These are phyloP conservation scores for Enteromius thamalakanensis DNA, from an alignment of 2,797 vertebrate genomes.

Conservation along the genomic window DNA sequence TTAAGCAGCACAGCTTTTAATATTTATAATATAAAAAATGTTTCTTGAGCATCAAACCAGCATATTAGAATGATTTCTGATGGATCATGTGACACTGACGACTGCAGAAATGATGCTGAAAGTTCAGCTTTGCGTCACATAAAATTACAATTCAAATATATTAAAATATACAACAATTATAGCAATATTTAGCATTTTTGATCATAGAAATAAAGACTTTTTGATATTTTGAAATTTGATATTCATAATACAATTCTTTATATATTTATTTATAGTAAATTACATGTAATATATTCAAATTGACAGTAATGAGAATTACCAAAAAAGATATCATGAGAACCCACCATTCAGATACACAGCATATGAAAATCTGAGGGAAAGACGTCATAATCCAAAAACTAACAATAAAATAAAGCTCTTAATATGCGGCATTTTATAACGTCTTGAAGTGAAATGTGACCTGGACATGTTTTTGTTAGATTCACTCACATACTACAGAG, in stretches of 20 bases:
- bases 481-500: neutral
- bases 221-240: neutral
- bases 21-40: neutral
- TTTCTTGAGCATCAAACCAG: neutral
- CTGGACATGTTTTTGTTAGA: neutral
- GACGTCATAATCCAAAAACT: neutral
- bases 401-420: neutral
- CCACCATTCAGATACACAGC: neutral
- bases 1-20: neutral
- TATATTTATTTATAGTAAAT: neutral
- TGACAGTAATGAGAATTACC: neutral
- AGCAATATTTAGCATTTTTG: neutral
- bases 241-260: neutral
- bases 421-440: neutral
- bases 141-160: neutral
- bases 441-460: constrained; percentile 1
- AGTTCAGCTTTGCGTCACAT: neutral
- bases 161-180: neutral
- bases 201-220: neutral
- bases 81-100: neutral
- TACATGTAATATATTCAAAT: neutral
- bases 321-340: neutral
- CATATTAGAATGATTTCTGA: neutral
- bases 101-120: neutral
- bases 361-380: neutral